Base-by-base conservation (phyloP, 2,797 vertebrate species). In the Psittacula derbiana region DNA sequence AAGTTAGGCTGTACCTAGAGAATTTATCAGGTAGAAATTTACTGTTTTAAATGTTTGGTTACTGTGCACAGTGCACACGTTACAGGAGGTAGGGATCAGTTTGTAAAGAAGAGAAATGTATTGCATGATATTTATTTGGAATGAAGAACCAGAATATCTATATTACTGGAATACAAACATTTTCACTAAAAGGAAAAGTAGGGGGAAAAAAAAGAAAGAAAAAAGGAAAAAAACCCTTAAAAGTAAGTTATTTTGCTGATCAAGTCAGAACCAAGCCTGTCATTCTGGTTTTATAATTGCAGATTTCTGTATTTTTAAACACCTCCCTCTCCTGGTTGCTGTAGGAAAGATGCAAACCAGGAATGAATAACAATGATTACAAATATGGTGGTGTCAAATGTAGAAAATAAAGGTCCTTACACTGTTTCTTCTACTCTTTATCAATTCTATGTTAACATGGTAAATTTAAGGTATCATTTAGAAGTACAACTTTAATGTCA, bases 231-330 rank as follows among this genome's bases (percentile, higher is more conserved):
- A 81, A 75, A 6, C 6, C 14, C 69, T 38, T 44, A 81, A 81
- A 91, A 92, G 18, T 28, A 88, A 87, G 64, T 67, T 86, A 82
- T 78, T 87, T 64, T 75, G 38, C 66, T 89, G 28, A 44, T 71
- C 73, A 80, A 27, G 50, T 71, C 43, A 90, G 67, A 92, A 23
- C n/a, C 18, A 74, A 69, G 71, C 40, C 31, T 58, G 31, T 79
- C 43, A 74, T 82, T 92, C 69, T 67, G 58, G 49, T 72, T 96
- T 95, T 81, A 18, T 41, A 95, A 88, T 75, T 89, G 71, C 33
- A 74, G 36, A 93, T 92, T 89, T 74, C 49, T 47, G 0, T 65
- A 88, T 78, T 96, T 94, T 93, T 91, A 95, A 96, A 94, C 16
- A 87, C 36, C 46, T 92, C 72, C 72, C 87, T 95, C 84, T 96